Percentiles rank a stretch among this genome's conserved stretches.
phyloP scores from a whole-genome alignment of 1,140 invertebrate species.

The Atta colombica region DNA sequence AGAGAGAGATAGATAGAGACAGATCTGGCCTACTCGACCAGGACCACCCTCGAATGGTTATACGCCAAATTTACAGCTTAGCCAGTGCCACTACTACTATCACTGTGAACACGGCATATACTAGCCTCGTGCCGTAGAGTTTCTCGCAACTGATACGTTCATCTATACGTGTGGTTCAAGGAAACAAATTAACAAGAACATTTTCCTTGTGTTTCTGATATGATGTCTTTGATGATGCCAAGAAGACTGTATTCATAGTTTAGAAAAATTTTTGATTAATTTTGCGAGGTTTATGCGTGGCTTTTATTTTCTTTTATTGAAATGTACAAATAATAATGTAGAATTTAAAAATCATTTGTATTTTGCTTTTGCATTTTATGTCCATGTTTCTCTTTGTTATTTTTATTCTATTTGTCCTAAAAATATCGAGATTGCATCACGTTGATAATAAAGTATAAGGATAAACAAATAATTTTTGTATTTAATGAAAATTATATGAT shows the following conservation, averaged over 20 bases:
- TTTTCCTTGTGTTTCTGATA: conserved; percentile 40
- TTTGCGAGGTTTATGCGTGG: not conserved
- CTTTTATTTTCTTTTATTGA: not conserved
- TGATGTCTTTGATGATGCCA: not conserved
- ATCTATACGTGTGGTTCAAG: conserved; percentile 50
- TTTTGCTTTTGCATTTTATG: not conserved
- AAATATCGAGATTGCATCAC: not conserved
- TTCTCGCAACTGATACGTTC: conserved; percentile 57
- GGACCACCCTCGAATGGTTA: conserved; percentile 80
- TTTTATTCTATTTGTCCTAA: not conserved
- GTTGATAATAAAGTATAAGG: not conserved
- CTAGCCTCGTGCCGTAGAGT: conserved; percentile 42
- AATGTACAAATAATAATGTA: not conserved
- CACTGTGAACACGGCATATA: conserved; percentile 65
- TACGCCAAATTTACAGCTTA: conserved; percentile 85
- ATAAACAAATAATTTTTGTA: not conserved
- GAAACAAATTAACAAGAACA: conserved; percentile 42
- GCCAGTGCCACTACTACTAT: conserved; percentile 65
- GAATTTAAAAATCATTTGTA: not conserved
- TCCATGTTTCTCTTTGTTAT: not conserved
- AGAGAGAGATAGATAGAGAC: conserved; percentile 32
- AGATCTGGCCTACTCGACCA: conserved; percentile 72
- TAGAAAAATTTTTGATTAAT: not conserved
- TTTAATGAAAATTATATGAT: not conserved
- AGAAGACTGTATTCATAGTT: not conserved